Evolutionary conservation across 2,797 vertebrate genomes (phyloP).

Genomic region (Micromesistius poutassou): DNA sequence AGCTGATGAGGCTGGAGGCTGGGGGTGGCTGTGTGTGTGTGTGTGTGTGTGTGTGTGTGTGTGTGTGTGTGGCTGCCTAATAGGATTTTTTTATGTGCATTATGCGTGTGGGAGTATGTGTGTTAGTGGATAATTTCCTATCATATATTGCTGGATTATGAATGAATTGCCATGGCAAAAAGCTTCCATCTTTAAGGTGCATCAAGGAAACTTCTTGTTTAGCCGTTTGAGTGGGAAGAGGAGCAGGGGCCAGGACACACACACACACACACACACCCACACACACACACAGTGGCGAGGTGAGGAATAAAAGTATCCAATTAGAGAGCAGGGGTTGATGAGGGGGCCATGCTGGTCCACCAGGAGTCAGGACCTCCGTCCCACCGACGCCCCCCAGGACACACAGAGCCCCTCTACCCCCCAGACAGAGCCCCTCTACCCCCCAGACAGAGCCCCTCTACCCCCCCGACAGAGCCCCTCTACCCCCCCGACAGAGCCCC

Average conservation of each 20-base stretch:
- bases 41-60: slow-evolving; percentile 41
- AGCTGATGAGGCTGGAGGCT: slow-evolving; percentile 53
- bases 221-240: background rate
- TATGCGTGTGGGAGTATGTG: slow-evolving; percentile 46
- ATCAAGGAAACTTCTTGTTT: slow-evolving; percentile 66
- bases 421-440: too few species aligned
- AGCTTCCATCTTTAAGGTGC: slow-evolving; percentile 56
- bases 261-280: background rate
- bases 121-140: slow-evolving; percentile 79
- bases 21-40: slow-evolving; percentile 58
- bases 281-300: background rate
- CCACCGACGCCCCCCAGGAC: too few species aligned
- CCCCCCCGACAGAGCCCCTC: too few species aligned
- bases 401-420: too few species aligned
- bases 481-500: too few species aligned
- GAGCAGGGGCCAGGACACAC: background rate
- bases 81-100: background rate
- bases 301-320: too few species aligned
- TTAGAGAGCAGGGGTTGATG: too few species aligned
- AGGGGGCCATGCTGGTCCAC: too few species aligned
- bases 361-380: too few species aligned
- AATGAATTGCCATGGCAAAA: slow-evolving; percentile 55
- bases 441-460: too few species aligned
- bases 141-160: slow-evolving; percentile 61
- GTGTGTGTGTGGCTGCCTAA: slow-evolving; percentile 47